Percentiles rank a stretch among this genome's conserved stretches.
Conservation (phyloP, 2,113 vertebrate species). For the Daphoenositta chrysoptera region DNA sequence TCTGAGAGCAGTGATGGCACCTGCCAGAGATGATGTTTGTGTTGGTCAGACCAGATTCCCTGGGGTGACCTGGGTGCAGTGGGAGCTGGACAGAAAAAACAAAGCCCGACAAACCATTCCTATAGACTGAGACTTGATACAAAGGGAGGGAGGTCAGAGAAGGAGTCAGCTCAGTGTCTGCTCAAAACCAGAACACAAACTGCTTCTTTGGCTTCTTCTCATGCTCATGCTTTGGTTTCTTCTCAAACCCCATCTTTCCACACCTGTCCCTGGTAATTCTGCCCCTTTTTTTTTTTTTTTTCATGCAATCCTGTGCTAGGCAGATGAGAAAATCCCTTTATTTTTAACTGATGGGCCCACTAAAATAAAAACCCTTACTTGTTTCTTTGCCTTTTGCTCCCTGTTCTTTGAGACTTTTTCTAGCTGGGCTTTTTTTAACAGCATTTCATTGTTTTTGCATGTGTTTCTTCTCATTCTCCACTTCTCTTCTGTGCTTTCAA, state of each 20-base stretch:
- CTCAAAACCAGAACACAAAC: background rate
- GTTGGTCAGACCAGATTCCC: background rate
- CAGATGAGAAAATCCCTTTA: background rate
- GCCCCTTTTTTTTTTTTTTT: background rate
- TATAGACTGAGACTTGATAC: rapidly evolving
- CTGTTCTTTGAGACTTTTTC: background rate
- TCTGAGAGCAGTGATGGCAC: background rate
- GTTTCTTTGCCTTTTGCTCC: background rate
- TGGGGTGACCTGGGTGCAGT: background rate
- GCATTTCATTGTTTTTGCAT: background rate
- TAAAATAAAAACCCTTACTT: background rate
- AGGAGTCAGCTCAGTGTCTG: background rate
- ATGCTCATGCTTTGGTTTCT: background rate
- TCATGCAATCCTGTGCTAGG: background rate
- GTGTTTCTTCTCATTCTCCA: background rate
- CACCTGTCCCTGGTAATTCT: background rate
- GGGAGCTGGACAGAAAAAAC: background rate
- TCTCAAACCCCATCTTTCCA: background rate
- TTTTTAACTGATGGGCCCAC: background rate
- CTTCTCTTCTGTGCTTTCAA: background rate
- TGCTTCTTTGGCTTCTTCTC: background rate
- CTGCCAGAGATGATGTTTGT: background rate
- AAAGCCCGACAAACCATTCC: too few relatives aligned
- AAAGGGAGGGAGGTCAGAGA: background rate
- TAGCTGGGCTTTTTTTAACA: background rate